Percentiles rank a stretch among this genome's conserved stretches.
Evolutionary conservation across 2,113 vertebrate genomes (phyloP).

Genomic region (Numida meleagris): DNA sequence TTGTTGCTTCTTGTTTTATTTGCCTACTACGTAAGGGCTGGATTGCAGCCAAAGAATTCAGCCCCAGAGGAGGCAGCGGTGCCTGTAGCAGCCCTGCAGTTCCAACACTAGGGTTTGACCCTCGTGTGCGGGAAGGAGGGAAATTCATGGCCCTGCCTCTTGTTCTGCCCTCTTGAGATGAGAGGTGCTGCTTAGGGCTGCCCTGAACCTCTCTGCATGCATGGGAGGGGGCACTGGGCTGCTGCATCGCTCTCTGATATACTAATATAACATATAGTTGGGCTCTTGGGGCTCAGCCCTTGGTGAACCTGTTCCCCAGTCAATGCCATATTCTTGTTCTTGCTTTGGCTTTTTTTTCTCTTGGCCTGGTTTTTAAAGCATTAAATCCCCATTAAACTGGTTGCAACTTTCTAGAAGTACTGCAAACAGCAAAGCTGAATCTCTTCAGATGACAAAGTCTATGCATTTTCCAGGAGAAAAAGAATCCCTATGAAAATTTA

Average conservation of each 20-base stretch:
- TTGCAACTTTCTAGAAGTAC: background rate
- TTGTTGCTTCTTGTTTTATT: constrained; percentile 65
- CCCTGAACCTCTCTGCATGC: background rate
- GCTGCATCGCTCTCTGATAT: background rate
- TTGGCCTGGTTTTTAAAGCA: background rate
- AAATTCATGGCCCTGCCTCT: background rate
- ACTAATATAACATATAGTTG: background rate
- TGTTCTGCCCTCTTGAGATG: background rate
- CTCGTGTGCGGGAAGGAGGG: background rate
- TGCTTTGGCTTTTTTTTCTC: background rate
- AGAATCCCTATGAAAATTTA: constrained; percentile 10
- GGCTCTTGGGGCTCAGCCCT: background rate
- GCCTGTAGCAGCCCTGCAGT: background rate
- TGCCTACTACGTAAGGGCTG: constrained; percentile 58
- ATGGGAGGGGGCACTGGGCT: background rate
- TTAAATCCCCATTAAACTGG: background rate
- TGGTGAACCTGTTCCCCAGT: background rate
- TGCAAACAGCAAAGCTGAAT: background rate
- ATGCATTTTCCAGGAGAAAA: constrained; percentile 1
- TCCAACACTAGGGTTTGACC: background rate
- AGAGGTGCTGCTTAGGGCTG: background rate
- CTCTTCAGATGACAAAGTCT: background rate
- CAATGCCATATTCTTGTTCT: background rate
- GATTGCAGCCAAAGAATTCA: constrained; percentile 49
- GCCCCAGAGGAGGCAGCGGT: background rate